Conservation (phyloP, 2,113 vertebrate genomes). For the Protobothrops mucrosquamatus region DNA sequence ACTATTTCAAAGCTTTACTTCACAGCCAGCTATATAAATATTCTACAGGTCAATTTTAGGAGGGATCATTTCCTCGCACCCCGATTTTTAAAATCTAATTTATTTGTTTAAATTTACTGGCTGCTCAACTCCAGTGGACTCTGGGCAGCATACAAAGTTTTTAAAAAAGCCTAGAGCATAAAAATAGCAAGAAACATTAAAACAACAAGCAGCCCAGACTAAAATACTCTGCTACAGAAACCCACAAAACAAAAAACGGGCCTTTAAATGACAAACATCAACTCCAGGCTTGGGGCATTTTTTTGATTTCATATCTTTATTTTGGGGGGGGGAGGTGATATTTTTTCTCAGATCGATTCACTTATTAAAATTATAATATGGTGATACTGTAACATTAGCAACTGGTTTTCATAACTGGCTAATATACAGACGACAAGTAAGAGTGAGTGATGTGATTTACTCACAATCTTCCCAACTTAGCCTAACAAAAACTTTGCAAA, state of each 20-base stretch:
- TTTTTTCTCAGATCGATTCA: background rate
- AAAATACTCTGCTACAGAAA: background rate
- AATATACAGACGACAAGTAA: background rate
- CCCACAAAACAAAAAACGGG: background rate
- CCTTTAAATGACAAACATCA: background rate
- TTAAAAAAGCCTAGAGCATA: background rate
- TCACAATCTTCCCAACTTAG: background rate
- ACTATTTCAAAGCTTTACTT: background rate
- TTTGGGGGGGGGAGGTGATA: background rate
- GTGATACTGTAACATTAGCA: background rate
- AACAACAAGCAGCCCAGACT: background rate
- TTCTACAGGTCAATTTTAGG: background rate
- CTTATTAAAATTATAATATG: background rate
- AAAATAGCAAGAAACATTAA: background rate
- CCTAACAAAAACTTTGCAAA: background rate
- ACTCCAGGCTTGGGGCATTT: background rate
- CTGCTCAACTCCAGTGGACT: background rate
- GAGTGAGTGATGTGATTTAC: background rate
- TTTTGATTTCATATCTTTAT: background rate
- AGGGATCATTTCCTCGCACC: background rate
- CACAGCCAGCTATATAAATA: background rate
- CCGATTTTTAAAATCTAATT: background rate
- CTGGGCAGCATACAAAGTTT: background rate
- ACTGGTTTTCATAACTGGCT: background rate
- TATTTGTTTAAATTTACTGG: background rate